A percentile compares a stretch with the other conserved stretches of the same genome.
Evolutionary conservation across 2,888 invertebrate genomes (phyloP).

Genomic region (Tigriopus californicus): DNA sequence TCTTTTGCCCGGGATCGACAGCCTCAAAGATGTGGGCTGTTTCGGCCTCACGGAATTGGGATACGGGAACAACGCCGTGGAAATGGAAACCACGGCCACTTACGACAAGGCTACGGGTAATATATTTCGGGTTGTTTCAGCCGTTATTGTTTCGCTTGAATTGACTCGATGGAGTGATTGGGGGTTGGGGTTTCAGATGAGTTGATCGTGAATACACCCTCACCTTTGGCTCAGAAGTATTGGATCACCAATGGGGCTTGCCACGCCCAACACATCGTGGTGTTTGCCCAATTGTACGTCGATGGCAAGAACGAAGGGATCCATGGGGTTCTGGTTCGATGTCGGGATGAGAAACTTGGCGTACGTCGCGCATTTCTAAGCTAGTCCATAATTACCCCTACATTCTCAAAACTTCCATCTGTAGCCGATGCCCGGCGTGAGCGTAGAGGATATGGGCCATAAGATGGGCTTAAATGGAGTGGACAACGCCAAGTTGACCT

Average conservation of each 20-base stretch:
- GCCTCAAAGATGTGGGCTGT: conserved; percentile 21
- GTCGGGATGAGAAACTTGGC: conserved; percentile 20
- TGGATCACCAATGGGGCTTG: conserved; percentile 22
- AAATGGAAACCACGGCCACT: conserved; percentile 21
- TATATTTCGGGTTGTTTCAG: too few species aligned
- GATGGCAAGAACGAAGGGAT: conserved; percentile 20
- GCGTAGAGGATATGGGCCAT: conserved; percentile 22
- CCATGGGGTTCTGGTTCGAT: conserved; percentile 21
- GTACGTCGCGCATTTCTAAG: too few species aligned
- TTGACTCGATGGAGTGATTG: too few species aligned
- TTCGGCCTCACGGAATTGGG: conserved; percentile 22
- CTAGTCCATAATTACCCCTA: too few species aligned
- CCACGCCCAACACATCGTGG: conserved; percentile 21
- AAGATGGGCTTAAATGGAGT: conserved; percentile 22
- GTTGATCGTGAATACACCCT: conserved; percentile 20
- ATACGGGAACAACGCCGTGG: conserved; percentile 22
- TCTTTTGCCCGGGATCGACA: conserved; percentile 23
- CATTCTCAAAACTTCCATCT: background rate
- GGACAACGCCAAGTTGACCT: conserved; percentile 22
- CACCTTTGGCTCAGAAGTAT: conserved; percentile 21
- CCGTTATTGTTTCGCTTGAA: too few species aligned
- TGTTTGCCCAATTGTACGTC: conserved; percentile 21
- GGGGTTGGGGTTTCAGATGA: conserved; percentile 17
- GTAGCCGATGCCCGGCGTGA: conserved; percentile 19
- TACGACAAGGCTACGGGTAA: conserved; percentile 19